These are phyloP conservation scores for Pseudorasbora parva DNA, from an alignment of 2,113 vertebrate genomes.

Conservation along the genomic window DNA sequence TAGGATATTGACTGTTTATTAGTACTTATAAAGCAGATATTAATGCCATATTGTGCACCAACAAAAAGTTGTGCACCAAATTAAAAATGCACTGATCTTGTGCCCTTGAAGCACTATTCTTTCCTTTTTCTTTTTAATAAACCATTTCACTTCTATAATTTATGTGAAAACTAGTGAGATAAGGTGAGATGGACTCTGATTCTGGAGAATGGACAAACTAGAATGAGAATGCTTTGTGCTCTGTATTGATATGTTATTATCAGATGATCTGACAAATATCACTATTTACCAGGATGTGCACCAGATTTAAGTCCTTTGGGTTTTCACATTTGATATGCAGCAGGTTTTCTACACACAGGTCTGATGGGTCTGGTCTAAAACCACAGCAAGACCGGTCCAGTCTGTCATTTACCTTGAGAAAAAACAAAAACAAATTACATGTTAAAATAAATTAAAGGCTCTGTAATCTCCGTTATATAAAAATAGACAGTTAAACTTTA, in stretches of 20 bases:
- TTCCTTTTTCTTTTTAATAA: no score
- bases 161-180: no score
- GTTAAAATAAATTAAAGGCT: no score
- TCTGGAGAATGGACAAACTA: not conserved
- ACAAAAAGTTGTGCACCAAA: no score
- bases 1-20: no score
- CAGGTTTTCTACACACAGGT: constrained; percentile 87
- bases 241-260: not conserved
- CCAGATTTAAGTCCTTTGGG: constrained; percentile 80
- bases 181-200: not conserved
- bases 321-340: constrained; percentile 84
- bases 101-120: no score
- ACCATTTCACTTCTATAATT: not conserved
- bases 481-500: no score
- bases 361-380: constrained; percentile 83
- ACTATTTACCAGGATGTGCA: constrained; percentile 89
- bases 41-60: not conserved
- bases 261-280: not conserved
- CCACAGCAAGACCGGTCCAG: constrained; percentile 94
- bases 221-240: not conserved
- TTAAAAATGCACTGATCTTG: not conserved
- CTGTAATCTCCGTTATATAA: no score
- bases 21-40: no score
- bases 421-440: not conserved
- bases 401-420: constrained; percentile 86